phyloP scores from a whole-genome alignment of 2,113 vertebrate species.

The Corythoichthys haematopterus region DNA sequence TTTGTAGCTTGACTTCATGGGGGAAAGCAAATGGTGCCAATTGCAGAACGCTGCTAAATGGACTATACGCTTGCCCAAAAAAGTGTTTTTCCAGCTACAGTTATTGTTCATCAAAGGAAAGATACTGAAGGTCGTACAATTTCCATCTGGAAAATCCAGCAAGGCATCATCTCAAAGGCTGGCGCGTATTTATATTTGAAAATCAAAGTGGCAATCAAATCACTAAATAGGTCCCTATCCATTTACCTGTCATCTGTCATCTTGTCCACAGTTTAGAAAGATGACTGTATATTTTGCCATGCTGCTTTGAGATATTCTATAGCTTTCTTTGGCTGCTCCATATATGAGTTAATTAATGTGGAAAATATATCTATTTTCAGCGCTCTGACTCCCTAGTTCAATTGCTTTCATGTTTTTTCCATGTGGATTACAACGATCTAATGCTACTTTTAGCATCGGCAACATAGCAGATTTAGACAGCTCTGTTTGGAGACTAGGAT shows the following conservation, averaged over 20 bases:
- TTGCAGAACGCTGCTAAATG: constrained; percentile 20
- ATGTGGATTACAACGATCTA: constrained; percentile 12
- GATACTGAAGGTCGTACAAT: constrained; percentile 32
- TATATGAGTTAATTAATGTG: constrained; percentile 18
- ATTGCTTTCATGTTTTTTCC: constrained; percentile 13
- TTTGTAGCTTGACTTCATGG: constrained; percentile 22
- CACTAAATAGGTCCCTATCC: constrained; percentile 29
- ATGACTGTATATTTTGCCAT: constrained; percentile 1
- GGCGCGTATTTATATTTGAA: constrained; percentile 37
- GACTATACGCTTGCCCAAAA: constrained; percentile 22
- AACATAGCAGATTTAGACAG: neutral
- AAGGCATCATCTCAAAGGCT: constrained; percentile 27
- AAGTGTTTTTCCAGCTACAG: constrained; percentile 17
- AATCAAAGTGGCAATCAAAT: constrained; percentile 33
- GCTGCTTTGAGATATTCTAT: constrained; percentile 6
- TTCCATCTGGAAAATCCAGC: constrained; percentile 45
- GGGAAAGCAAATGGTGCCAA: constrained; percentile 24
- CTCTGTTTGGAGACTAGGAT: neutral
- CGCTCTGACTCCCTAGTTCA: constrained; percentile 15
- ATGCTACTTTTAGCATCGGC: constrained; percentile 8
- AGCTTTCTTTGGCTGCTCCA: constrained; percentile 12
- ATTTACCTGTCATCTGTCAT: constrained; percentile 49
- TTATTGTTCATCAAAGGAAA: constrained; percentile 30
- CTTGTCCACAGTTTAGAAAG: constrained; percentile 26
- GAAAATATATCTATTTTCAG: constrained; percentile 24